phyloP scores from a whole-genome alignment of 2,113 vertebrate genomes.

The Urocitellus parryii region DNA sequence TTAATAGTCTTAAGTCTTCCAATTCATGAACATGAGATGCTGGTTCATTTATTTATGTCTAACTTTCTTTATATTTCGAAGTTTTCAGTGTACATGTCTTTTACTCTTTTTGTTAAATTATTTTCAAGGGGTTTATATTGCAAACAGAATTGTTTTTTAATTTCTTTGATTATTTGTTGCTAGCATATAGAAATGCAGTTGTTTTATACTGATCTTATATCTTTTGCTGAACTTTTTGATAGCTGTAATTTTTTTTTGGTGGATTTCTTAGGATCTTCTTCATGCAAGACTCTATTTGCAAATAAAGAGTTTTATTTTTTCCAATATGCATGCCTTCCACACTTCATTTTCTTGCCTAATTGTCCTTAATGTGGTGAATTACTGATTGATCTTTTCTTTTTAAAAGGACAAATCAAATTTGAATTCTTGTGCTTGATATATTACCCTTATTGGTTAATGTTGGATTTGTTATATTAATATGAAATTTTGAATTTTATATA shows the following conservation, averaged over 20 bases:
- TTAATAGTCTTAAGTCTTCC: background rate
- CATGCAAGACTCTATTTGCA: background rate
- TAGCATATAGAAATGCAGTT: background rate
- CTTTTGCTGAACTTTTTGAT: background rate
- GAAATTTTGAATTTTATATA: background rate
- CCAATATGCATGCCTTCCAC: background rate
- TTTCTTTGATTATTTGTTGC: background rate
- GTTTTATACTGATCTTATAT: background rate
- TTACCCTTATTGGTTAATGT: background rate
- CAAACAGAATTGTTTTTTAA: slow-evolving; percentile 13
- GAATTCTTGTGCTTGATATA: background rate
- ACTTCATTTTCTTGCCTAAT: background rate
- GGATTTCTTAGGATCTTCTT: background rate
- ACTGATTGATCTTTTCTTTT: background rate
- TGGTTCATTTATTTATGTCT: slow-evolving; percentile 1
- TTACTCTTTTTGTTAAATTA: background rate
- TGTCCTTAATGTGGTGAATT: background rate
- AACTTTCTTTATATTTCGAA: slow-evolving; percentile 1
- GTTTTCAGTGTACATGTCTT: background rate
- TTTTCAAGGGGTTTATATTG: background rate
- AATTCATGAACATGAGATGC: background rate
- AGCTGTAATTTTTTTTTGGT: background rate
- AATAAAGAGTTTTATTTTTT: background rate
- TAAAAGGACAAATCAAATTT: background rate
- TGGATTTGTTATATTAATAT: background rate